Base-by-base conservation (phyloP, 2,113 vertebrate genomes). In the Corapipo altera region DNA sequence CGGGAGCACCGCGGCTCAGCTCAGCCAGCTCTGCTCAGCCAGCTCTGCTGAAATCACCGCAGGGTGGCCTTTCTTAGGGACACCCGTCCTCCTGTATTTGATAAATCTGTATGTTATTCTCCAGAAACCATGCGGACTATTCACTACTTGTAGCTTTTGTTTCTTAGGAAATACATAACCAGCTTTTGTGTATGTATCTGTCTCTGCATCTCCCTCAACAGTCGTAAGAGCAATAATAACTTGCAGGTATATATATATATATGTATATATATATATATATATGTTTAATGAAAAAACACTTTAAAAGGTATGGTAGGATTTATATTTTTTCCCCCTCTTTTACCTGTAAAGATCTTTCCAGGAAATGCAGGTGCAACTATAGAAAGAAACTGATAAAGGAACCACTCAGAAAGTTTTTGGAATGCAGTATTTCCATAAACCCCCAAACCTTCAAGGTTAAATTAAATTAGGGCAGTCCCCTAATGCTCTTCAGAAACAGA, bases 81-180 rank as follows among this genome's bases (percentile, higher is more conserved):
- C 21, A 4, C 8, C 4, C 14, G 20, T 26, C 32, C 28, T 39
- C 8, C 7, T 30, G 13, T 4, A 0, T 26, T n/a, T 16, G 3
- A 27, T 4, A 15, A 19, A 27, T 59, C 5, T 19, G 57, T 26
- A 2, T 26, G 37, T n/a, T 19, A 9, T 39, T 59, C 15, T 39
- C 12, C 33, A 37, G 18, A 66, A 44, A 15, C 7, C 1, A 1
- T 3, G 28, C 18, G 20, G 35, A 3, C 33, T 46, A 9, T 13
- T 37, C 30, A 4, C 16, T 23, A 1, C 44, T 21, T 37, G 5
- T 2, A 49, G 49, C 35, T 41, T 37, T 27, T 43, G 41, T 58
- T 86, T n/a, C n/a, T 6, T 14, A 26, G 15, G 27, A 43, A 49
- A 39, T 43, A 0, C 41, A 15, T 32, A 39, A 33, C 2, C 22